phyloP scores from a whole-genome alignment of 92 coral and sea anemone genomes.

The Palythoa heliodiscus region DNA sequence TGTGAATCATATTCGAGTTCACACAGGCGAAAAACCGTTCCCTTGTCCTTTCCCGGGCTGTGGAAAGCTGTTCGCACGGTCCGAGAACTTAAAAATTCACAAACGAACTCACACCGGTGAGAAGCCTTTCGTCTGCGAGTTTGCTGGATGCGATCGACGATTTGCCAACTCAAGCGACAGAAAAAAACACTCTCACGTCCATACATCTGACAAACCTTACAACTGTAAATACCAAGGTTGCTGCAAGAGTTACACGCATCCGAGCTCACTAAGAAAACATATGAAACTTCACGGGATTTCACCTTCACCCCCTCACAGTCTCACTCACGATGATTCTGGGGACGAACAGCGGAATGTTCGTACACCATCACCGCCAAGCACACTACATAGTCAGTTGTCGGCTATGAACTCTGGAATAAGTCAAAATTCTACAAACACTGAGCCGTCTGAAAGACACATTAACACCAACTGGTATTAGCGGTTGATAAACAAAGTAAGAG shows the following conservation, averaged over 20 bases:
- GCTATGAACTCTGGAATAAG: conserved; percentile 51
- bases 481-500: conserved; percentile 38
- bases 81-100: conserved; percentile 97
- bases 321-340: conserved; percentile 59
- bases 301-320: conserved; percentile 85
- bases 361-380: conserved; percentile 75
- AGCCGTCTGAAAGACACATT: conserved; percentile 56
- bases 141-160: conserved; percentile 95
- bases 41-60: conserved; percentile 99
- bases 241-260: conserved; percentile 98
- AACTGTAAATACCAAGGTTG: conserved; percentile 97
- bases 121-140: conserved; percentile 96
- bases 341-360: conserved; percentile 54
- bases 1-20: conserved; percentile 95
- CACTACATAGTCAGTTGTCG: conserved; percentile 47
- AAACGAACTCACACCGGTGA: conserved; percentile 99
- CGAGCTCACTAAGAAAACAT: conserved; percentile 96
- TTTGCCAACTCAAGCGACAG: conserved; percentile 99
- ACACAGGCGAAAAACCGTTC: conserved; percentile 98
- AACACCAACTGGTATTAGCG: conserved; percentile 77
- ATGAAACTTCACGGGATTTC: conserved; percentile 96
- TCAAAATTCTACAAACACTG: conserved; percentile 56
- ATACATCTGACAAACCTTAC: conserved; percentile 98
- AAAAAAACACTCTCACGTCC: conserved; percentile 98
- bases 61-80: conserved; percentile 98